Evolutionary conservation across 2,113 vertebrate species (phyloP).

Genomic region (Calypte anna): DNA sequence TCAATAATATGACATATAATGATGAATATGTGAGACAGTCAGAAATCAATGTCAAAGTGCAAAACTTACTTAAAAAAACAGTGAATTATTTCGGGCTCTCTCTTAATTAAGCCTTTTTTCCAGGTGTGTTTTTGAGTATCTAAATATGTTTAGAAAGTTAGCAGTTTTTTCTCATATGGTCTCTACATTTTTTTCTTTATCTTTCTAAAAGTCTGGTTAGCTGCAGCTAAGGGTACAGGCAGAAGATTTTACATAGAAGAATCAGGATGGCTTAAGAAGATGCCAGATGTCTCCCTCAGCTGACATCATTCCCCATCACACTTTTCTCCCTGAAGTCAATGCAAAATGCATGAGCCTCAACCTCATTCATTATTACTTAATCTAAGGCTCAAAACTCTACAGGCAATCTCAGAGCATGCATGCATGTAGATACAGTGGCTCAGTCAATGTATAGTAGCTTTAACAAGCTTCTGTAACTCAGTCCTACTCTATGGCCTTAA

Average conservation of each 20-base stretch:
- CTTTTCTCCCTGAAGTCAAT: background rate
- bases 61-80: slow-evolving; percentile 36
- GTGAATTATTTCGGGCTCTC: slow-evolving; percentile 28
- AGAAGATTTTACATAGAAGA: background rate
- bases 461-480: slow-evolving; percentile 7
- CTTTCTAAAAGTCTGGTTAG: background rate
- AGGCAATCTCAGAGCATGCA: background rate
- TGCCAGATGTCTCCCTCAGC: background rate
- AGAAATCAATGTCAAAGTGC: slow-evolving; percentile 31
- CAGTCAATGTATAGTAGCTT: background rate
- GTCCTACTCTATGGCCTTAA: background rate
- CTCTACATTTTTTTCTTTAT: background rate
- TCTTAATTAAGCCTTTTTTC: slow-evolving; percentile 13
- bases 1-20: slow-evolving; percentile 3
- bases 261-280: background rate
- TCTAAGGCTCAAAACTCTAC: background rate
- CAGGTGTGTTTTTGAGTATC: background rate
- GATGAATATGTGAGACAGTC: background rate
- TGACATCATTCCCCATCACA: background rate
- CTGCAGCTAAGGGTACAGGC: background rate
- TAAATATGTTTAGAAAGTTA: background rate
- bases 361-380: background rate
- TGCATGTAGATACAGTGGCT: background rate
- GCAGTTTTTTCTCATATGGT: background rate
- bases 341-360: background rate